Base-by-base conservation (phyloP, 2,797 vertebrate species). In the Tadarida brasiliensis region DNA sequence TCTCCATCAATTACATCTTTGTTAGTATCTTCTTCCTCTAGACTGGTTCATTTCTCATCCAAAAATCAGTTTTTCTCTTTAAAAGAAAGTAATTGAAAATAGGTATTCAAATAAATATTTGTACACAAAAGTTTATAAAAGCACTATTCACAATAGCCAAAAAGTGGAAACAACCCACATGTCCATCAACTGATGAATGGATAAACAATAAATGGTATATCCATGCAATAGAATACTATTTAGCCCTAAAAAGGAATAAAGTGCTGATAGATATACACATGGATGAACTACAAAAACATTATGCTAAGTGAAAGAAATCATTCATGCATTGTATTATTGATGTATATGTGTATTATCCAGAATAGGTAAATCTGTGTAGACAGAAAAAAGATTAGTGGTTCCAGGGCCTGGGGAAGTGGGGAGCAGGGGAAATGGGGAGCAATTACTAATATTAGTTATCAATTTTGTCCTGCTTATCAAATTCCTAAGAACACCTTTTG, bases 51-150 rank as follows among this genome's bases (percentile, higher is more conserved):
- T 90, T 94, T 17, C 44, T 44, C 15, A 49, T 24, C 20, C 78
- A 90, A 96, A 65, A 86, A 59, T 3, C 26, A 12, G 3, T 76
- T 95, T 92, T 6, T 73, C 5, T 74, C 44, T 94, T 96, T 63
- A 82, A 92, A 73, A 76, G 11, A 70, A 85, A 88, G 63, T 59
- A 68, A 90, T 49, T 94, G 16, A 92, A 90, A 74, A n/a, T 9
- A 71, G 9, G 3, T 89, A 78, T 78, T 91, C 26, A 82, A 91
- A 93, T 4, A 57, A 91, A 78, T 63, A 71, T 17, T 33, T 67
- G 5, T 22, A 33, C 22, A 91, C 22, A 73, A 57, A 83, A 57
- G 10, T 91, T 81, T 87, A 70, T 14, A 87, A 10, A 2, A 77
- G 11, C 22, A 73, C 9, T 3, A 39, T 61, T 84, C 67, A 85